A percentile compares a stretch with the other conserved stretches of the same genome.
Conservation (phyloP, 2,888 invertebrate genomes). For the Dolomedes plantarius region DNA sequence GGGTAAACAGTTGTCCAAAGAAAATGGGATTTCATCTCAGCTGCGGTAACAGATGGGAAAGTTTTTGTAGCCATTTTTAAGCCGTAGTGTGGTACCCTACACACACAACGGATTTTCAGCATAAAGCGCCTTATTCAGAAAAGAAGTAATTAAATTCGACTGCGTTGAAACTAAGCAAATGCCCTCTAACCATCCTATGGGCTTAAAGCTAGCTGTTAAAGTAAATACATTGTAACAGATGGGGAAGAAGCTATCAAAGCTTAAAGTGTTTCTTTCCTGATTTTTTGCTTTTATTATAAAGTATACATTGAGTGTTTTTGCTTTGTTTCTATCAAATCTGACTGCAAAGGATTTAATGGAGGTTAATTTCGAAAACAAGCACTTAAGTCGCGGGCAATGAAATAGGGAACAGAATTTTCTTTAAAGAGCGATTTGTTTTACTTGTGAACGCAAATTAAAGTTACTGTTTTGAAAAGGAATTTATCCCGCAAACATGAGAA, state of each 20-base stretch:
- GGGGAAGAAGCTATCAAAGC: slow-evolving; percentile 52
- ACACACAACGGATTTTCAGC: slow-evolving; percentile 41
- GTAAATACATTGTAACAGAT: slow-evolving; percentile 69
- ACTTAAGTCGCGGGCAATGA: not conserved
- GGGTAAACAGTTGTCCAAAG: slow-evolving; percentile 69
- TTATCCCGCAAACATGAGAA: not conserved
- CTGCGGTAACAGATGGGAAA: slow-evolving; percentile 66
- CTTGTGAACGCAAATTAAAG: not conserved
- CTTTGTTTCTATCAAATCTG: slow-evolving; percentile 7
- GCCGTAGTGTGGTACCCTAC: slow-evolving; percentile 19
- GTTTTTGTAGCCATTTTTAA: slow-evolving; percentile 69
- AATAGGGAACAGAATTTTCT: not conserved
- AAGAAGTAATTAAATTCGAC: slow-evolving; percentile 66
- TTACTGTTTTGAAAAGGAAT: not conserved
- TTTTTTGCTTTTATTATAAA: slow-evolving; percentile 45
- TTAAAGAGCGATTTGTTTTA: not conserved
- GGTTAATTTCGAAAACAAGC: slow-evolving; percentile 25
- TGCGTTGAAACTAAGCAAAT: slow-evolving; percentile 65
- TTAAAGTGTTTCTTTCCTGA: slow-evolving; percentile 31
- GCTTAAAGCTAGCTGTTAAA: slow-evolving; percentile 47
- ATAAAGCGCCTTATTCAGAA: slow-evolving; percentile 61
- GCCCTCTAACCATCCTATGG: slow-evolving; percentile 56
- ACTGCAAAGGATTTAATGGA: slow-evolving; percentile 13
- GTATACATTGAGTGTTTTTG: slow-evolving; percentile 22
- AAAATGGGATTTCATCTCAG: slow-evolving; percentile 56